A percentile compares a stretch with the other conserved stretches of the same genome.
phyloP scores from a whole-genome alignment of 2,888 invertebrate genomes.

The Scrobipalpa costella region DNA sequence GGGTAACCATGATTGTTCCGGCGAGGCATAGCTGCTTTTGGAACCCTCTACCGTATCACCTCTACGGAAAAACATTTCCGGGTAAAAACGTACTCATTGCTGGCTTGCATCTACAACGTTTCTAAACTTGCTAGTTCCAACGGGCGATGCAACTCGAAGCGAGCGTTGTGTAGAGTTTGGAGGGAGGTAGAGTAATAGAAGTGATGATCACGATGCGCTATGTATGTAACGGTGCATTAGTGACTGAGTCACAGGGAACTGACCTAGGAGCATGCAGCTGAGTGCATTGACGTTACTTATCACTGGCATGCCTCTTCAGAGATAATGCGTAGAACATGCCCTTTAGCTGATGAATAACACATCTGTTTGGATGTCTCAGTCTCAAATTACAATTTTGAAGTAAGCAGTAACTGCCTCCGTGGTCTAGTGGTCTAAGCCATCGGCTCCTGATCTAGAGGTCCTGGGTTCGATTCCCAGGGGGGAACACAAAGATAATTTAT shows the following conservation, averaged over 20 bases:
- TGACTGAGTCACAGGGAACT: slow-evolving; percentile 79
- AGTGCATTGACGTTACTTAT: slow-evolving; percentile 80
- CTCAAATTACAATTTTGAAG: slow-evolving; percentile 62
- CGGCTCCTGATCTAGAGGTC: too few relatives aligned
- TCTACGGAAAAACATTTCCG: not conserved
- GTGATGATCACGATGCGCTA: slow-evolving; percentile 64
- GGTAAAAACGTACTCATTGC: not conserved
- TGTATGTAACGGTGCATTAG: slow-evolving; percentile 75
- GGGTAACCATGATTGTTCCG: slow-evolving; percentile 68
- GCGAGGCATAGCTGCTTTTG: slow-evolving; percentile 52
- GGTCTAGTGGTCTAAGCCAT: too few relatives aligned
- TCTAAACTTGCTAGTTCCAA: not conserved
- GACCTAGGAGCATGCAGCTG: slow-evolving; percentile 77
- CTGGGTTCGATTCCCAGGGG: too few relatives aligned
- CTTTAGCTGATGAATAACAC: slow-evolving; percentile 73
- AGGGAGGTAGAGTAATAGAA: slow-evolving; percentile 36
- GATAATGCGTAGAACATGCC: slow-evolving; percentile 74
- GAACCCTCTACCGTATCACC: slow-evolving; percentile 36
- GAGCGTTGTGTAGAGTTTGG: not conserved
- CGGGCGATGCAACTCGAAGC: not conserved
- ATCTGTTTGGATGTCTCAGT: slow-evolving; percentile 63
- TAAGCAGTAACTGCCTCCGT: too few relatives aligned
- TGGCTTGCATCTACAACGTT: not conserved
- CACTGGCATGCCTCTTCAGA: slow-evolving; percentile 73
- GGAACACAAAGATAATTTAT: too few relatives aligned